Evolutionary conservation across 2,797 vertebrate species (phyloP), one percentile per base, ranked within the genome.

Genomic region (Catamblyrhynchus diadema): DNA sequence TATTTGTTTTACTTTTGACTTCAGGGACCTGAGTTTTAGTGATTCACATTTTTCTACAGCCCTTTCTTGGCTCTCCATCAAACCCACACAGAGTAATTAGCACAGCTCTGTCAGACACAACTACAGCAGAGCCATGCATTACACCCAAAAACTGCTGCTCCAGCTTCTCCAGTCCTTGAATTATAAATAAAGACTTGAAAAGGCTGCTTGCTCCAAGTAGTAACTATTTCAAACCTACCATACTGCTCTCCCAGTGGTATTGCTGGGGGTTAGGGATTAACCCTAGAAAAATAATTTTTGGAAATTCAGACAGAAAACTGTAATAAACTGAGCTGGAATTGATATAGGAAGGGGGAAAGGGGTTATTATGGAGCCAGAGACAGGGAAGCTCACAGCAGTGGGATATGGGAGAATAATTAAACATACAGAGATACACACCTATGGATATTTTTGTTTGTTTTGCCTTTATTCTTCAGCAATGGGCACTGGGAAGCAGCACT

Each of bases 211-310:
- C 90, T 82, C 70, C 75, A 70, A 94, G 89, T 78, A 96, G 94
- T 79, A 90, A 94, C 94, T 91, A 45, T 94, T 97, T 95, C 91
- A 91, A 87, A 93, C 47, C 85, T 93, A 89, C 82, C 70, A 24
- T 9, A 16, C 50, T 3, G 88, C 53, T 84, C 82, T 94, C 93
- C 96, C 88, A 75, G 56, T 57, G 59, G 85, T 51, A 51, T 86
- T 73, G 88, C 64, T n/a, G 66, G 66, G 82, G 75, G 85, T 89
- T 69, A 56, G 95, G 95, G 97, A 95, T 97, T 97, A 97, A 88
- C 69, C 81, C 90, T 79, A 59, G 88, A 96, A 96, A 97, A 97
- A 96, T 91, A 97, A 96, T 94, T 96, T 96, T 87, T 56, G 33
- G 87, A 86, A 24, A 88, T 92, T 93, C 93, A 88, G 91, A 70